Evolutionary conservation across 1,140 invertebrate genomes (phyloP).

Genomic region (Drosophila burlai): DNA sequence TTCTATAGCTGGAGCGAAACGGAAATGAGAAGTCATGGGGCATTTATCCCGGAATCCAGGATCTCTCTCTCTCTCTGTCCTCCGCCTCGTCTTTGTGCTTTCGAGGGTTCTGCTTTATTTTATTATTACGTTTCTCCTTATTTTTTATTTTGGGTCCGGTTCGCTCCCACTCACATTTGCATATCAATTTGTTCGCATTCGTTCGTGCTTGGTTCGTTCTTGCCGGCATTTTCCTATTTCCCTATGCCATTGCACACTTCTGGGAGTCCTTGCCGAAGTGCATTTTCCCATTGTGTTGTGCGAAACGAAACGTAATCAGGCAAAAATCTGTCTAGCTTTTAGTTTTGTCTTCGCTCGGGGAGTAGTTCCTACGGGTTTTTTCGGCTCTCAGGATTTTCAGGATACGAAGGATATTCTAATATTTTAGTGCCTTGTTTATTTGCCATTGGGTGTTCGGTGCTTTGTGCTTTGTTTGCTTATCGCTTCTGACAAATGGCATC

Average conservation of each 20-base stretch:
- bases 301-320: conserved; percentile 52
- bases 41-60: conserved; percentile 59
- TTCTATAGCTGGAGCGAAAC: conserved; percentile 30
- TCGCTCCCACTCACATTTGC: conserved; percentile 64
- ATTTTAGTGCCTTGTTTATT: conserved; percentile 74
- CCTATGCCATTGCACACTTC: conserved; percentile 60
- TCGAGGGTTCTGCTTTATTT: conserved; percentile 53
- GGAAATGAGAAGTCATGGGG: conserved; percentile 68
- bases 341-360: conserved; percentile 26
- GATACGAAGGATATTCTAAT: conserved; percentile 32
- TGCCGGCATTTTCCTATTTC: conserved; percentile 10
- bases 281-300: conserved; percentile 45
- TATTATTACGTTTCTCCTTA: conserved; percentile 56
- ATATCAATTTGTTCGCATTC: conserved; percentile 81
- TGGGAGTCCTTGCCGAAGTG: conserved; percentile 53
- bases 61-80: conserved; percentile 38
- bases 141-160: conserved; percentile 7
- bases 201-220: conserved; percentile 45
- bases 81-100: conserved; percentile 12
- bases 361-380: conserved; percentile 17
- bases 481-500: conserved; percentile 61
- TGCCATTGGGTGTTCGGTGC: conserved; percentile 43
- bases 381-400: conserved; percentile 13
- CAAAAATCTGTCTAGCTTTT: conserved; percentile 61
- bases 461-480: conserved; percentile 43